A percentile compares a stretch with the other conserved stretches of the same genome.
Evolutionary conservation across 64 coral and sea anemone genomes (phyloP).

Genomic region (Montipora sp.): DNA sequence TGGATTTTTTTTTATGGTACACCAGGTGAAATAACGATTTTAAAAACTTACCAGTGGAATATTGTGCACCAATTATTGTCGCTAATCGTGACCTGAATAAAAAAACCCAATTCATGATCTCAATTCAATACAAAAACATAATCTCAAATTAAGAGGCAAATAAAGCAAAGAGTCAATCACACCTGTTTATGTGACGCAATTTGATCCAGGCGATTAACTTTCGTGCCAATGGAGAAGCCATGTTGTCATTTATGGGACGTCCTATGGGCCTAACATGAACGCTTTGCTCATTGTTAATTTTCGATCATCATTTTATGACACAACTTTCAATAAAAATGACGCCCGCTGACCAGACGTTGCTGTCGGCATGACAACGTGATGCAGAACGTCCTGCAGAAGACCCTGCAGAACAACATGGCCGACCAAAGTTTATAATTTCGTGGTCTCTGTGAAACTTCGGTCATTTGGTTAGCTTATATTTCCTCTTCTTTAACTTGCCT

Average conservation of each 20-base stretch:
- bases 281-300: too few species aligned
- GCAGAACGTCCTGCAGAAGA: too few species aligned
- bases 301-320: neutral
- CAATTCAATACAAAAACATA: neutral
- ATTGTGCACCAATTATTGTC: neutral
- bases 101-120: neutral
- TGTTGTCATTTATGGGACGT: constrained; percentile 8
- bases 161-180: neutral
- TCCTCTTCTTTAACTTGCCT: neutral
- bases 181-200: constrained; percentile 1
- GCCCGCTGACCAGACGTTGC: constrained; percentile 8
- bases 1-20: too few species aligned
- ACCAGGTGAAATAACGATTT: too few species aligned
- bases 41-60: constrained; percentile 6
- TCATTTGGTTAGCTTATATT: too few species aligned
- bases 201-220: neutral
- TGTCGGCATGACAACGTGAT: neutral
- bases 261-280: too few species aligned
- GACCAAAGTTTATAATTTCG: too few species aligned
- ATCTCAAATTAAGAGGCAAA: neutral
- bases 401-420: too few species aligned
- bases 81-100: too few species aligned
- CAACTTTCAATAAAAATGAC: neutral
- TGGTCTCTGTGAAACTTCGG: too few species aligned
- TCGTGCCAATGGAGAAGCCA: constrained; percentile 1